Conservation (phyloP, 2,113 vertebrate species). For the Oryzias woworae region DNA sequence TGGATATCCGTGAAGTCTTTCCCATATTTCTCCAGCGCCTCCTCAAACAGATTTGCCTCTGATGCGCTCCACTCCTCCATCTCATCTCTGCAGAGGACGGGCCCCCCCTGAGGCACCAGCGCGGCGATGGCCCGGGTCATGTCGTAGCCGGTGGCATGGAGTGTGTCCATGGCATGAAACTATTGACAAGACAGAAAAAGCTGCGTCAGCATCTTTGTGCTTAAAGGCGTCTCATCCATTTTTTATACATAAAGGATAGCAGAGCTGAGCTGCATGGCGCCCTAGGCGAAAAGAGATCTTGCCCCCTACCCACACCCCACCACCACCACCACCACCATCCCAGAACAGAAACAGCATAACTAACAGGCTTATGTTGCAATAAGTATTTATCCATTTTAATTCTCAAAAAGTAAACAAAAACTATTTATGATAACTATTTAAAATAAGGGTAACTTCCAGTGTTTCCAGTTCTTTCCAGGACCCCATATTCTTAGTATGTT, state of each 20-base stretch:
- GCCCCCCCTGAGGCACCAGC: constrained; percentile 97
- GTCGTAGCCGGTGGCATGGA: constrained; percentile 91
- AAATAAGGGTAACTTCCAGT: no score
- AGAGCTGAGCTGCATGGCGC: no score
- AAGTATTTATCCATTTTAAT: no score
- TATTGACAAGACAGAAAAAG: constrained; percentile 32
- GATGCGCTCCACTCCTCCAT: constrained; percentile 99
- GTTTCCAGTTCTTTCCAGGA: no score
- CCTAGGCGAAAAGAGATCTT: no score
- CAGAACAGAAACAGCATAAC: no score
- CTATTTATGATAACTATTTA: no score
- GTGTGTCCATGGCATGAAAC: constrained; percentile 99
- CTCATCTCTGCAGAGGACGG: constrained; percentile 94
- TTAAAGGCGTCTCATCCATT: constrained; percentile 50
- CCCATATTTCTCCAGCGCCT: constrained; percentile 96
- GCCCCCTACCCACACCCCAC: no score
- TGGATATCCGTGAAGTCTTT: constrained; percentile 99
- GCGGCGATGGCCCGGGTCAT: constrained; percentile 95
- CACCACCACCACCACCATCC: no score
- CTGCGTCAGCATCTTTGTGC: constrained; percentile 11
- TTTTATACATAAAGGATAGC: constrained; percentile 69
- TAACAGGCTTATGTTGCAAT: no score
- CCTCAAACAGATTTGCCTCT: constrained; percentile 96
- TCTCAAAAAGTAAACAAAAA: no score
- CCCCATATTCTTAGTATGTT: no score